Evolutionary conservation across 2,113 vertebrate genomes (phyloP).

Genomic region (Scatophagus argus): DNA sequence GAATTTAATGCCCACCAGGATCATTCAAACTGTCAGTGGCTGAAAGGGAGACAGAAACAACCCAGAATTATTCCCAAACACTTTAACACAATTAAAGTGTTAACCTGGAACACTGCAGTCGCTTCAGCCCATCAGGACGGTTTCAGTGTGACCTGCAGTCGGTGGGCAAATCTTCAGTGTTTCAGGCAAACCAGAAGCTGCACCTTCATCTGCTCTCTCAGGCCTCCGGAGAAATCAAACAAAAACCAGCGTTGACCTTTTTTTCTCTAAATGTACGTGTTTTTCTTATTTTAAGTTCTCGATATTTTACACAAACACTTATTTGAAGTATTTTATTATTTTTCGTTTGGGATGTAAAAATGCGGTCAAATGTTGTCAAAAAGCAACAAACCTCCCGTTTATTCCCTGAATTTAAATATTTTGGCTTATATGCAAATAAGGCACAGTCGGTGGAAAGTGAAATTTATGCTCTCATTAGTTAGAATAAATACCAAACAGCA

Average conservation of each 20-base stretch:
- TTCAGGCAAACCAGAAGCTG: neutral
- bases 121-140: fast-evolving
- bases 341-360: constrained; percentile 1
- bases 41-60: neutral
- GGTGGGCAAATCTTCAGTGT: neutral
- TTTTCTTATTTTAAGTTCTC: constrained; percentile 6
- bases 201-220: neutral
- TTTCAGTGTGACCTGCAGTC: neutral
- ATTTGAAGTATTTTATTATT: neutral
- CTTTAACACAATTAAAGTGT: neutral
- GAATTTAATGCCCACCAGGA: neutral
- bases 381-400: fast-evolving
- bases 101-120: too few relatives aligned
- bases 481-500: neutral
- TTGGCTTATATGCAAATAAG: constrained; percentile 75
- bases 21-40: neutral
- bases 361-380: neutral
- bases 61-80: neutral
- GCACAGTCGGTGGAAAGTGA: fast-evolving
- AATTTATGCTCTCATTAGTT: fast-evolving
- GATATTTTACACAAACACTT: neutral
- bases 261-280: neutral
- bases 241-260: neutral
- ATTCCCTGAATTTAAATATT: constrained; percentile 5
- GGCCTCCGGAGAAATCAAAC: neutral